Base-by-base conservation (phyloP, 53 echinoderm and acorn worm species). In the Mesocentrotus franciscanus region DNA sequence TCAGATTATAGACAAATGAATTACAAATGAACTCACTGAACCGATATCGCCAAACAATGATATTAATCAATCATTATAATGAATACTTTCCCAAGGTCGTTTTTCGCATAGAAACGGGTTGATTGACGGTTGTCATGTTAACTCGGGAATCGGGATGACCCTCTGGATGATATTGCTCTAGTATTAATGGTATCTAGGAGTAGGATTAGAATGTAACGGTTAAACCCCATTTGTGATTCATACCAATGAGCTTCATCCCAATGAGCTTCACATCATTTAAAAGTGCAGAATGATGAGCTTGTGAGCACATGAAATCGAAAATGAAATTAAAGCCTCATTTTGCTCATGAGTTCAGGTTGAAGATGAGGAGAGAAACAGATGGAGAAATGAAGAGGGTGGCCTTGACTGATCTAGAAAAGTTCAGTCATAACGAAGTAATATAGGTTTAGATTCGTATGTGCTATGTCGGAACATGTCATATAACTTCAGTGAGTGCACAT, bases 261-360 rank as follows among this genome's bases (percentile, higher is more conserved):
- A 76, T 32, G 33, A 33, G 76, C 17, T 24, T 1, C 8, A 42
- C 84, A 84, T 84, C 84, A 84, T 84, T 55, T 20, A 49, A 49
- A 84, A 39, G 49, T 49, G 83, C 39, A 55, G 55, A 55, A 49
- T 84, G 84, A 84, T 84, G 39, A 39, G 84, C 39, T 24, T 84
- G 12, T 17, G 84, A 84, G 84, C 24, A 84, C 84, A 84, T 84
- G 84, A 84, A 84, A 84, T 20, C 17, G 84, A 84, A 84, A 39
- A 84, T 84, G 84, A 84, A 84, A 84, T 84, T 84, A 84, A 84
- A 49, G 13, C 39, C 84, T 84, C 84, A 24, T 84, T 84, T 55
- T 17, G 84, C 17, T 84, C 84, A 84, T 55, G 84, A 49, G 22
- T 84, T 84, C 84, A 49, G 55, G 55, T 84, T 84, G 22, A 55